Conservation (phyloP, 35 echinoderm and acorn worm genomes). For the Diadema setosum region DNA sequence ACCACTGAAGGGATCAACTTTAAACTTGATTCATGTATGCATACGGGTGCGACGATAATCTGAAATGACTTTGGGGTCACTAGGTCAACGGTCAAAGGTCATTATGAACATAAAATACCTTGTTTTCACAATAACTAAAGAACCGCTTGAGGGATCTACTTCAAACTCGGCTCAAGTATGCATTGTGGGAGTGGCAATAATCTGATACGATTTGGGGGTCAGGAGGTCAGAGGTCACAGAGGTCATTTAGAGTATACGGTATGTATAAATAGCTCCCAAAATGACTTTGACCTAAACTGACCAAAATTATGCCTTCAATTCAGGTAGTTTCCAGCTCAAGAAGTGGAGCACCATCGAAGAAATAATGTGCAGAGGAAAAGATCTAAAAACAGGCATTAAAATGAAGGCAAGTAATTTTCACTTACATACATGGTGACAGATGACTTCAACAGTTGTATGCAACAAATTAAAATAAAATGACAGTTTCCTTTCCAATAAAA, state of each 20-base stretch:
- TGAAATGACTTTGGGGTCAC: not conserved
- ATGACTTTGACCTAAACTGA: conserved; percentile 1
- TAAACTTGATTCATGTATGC: conserved; percentile 4
- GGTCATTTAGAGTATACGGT: conserved; percentile 3
- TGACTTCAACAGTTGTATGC: too few relatives aligned
- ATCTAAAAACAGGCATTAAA: conserved; percentile 20
- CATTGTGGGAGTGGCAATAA: conserved; percentile 19
- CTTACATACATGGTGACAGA: too few relatives aligned
- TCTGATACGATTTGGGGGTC: not conserved
- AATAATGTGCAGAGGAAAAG: not conserved
- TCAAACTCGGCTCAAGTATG: conserved; percentile 6
- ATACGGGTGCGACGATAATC: not conserved
- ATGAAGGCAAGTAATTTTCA: not conserved
- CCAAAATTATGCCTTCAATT: conserved; percentile 12
- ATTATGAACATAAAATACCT: not conserved
- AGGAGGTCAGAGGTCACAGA: too few relatives aligned
- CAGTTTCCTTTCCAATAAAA: too few relatives aligned
- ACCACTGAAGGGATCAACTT: conserved; percentile 1
- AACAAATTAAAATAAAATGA: too few relatives aligned
- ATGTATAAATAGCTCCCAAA: conserved; percentile 16
- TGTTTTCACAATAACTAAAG: not conserved
- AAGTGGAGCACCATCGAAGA: not conserved
- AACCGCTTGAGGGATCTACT: not conserved
- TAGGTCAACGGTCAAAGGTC: conserved; percentile 17
- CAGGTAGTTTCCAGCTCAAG: not conserved